Evolutionary conservation across 2,888 invertebrate genomes (phyloP), one percentile per base, ranked within the genome.

Genomic region (Tinea semifulvella): DNA sequence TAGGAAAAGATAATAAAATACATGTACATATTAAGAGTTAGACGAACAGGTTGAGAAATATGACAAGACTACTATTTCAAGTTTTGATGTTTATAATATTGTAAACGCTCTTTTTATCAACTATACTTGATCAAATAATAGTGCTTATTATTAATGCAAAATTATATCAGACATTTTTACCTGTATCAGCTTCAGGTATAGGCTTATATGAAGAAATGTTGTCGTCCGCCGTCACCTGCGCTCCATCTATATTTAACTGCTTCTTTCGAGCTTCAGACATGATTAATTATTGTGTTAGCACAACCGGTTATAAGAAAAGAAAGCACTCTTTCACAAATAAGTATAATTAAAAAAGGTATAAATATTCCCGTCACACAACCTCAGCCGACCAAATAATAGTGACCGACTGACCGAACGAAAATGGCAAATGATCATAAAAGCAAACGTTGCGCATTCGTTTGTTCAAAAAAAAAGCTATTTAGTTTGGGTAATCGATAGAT

Each of bases 171-270:
- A n/a, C n/a, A n/a, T n/a, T 13, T 31, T 10, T 69, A 81, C 85
- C 85, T 71, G 80, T 68, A 62, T 84, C 85, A 52, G 76, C 61
- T 55, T 86, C 86, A 48, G 84, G 81, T 53, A 86, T 77, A 36
- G 80, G 73, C 61, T 84, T 86, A 61, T 86, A 86, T 26, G 82
- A 63, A 36, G 69, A 62, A 50, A 70, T 68, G 56, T 72, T 71
- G 47, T 83, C 84, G 53, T 77, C 81, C 50, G 77, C 76, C 55
- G 77, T 81, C 68, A 74, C 66, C 55, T 73, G 74, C 52, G 65
- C 76, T 53, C 76, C 77, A 64, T 79, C 76, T 61, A 73, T 72
- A 48, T 61, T 55, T 51, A 71, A 70, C 64, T 72, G 73, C 51
- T 71, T 76, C 60, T 73, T 76, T 52, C 70, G 66, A 48, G 75